A percentile compares a stretch with the other conserved stretches of the same genome.
Conservation (phyloP, 2,113 vertebrate species). For the Scomber scombrus region DNA sequence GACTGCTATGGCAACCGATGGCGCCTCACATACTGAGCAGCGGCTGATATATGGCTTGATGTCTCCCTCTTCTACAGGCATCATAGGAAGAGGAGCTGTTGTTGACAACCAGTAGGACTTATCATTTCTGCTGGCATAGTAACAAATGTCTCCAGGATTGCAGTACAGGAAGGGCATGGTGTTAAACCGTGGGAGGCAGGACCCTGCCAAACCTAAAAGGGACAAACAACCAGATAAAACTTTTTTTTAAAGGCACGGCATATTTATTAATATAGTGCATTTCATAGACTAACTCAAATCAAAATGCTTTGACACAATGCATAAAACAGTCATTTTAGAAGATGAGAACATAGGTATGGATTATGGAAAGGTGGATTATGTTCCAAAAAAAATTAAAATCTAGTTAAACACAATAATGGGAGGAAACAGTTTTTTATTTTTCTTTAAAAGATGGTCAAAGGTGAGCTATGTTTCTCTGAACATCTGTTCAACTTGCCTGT, state of each 20-base stretch:
- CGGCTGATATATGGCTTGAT: slow-evolving; percentile 97
- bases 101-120: slow-evolving; percentile 99
- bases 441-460: not conserved
- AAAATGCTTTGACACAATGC: not conserved
- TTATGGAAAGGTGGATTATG: too few relatives aligned
- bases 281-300: not conserved
- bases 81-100: slow-evolving; percentile 97
- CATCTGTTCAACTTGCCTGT: not conserved
- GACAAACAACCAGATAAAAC: slow-evolving; percentile 17
- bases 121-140: slow-evolving; percentile 96
- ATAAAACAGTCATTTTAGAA: not conserved
- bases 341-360: too few relatives aligned
- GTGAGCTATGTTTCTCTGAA: not conserved
- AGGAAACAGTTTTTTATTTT: too few relatives aligned
- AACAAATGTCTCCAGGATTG: slow-evolving; percentile 95
- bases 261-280: not conserved
- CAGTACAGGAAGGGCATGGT: slow-evolving; percentile 99
- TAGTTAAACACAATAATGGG: too few relatives aligned
- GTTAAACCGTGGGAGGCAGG: slow-evolving; percentile 94
- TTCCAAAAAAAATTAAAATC: too few relatives aligned
- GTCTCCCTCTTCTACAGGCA: slow-evolving; percentile 93
- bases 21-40: slow-evolving; percentile 97
- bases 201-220: slow-evolving; percentile 92
- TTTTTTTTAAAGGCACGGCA: not conserved
- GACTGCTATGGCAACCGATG: slow-evolving; percentile 94